Evolutionary conservation across 2,113 vertebrate genomes (phyloP), one percentile per base, ranked within the genome.

Genomic region (Gila orcuttii): DNA sequence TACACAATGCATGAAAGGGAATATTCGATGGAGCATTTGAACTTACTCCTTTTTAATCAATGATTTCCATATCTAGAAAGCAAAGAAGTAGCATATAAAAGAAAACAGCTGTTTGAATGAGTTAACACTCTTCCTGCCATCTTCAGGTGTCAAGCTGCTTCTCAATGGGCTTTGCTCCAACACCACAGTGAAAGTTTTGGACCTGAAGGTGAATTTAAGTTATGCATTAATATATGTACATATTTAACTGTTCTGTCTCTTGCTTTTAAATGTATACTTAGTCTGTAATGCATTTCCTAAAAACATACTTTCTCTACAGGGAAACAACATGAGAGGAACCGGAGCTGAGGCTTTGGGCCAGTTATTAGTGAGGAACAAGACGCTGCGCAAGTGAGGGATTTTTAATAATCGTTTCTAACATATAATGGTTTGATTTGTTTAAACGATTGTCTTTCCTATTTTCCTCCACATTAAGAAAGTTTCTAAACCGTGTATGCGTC

Each of bases 331-430:
- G 79, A 96, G 95, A 90, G 93, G 93, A 0, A 0, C 86, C 12
- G 97, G 96, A 55, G 95, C 96, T 0, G 96, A 97, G 86, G 93
- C 95, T 33, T 91, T 99, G 93, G 98, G 96, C 42, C 96, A 93
- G 85, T 80, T 99, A 68, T 92, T 99, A 75, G 92, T 93, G 31
- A 94, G 95, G 86, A 99, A 97, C 94, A 96, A 95, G 86, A 95
- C 94, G 73, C 91, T 99, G 66, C 93, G 85, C 74, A 96, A 96
- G 98, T 99, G 82, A 95, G 92, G 81, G 60, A 52, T 2, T 25
- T 17, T 21, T 23, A 11, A 21, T 60, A 1, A 9, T 39, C 10
- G 6, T 52, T 25, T 52, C 28, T 31, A 33, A 33, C 25, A 2
- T 36, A 17, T 52, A 17, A 52, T 52, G 50, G 68, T 3, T 8